Base-by-base conservation (phyloP, 2,797 vertebrate genomes). In the Eutrigla gurnardus region DNA sequence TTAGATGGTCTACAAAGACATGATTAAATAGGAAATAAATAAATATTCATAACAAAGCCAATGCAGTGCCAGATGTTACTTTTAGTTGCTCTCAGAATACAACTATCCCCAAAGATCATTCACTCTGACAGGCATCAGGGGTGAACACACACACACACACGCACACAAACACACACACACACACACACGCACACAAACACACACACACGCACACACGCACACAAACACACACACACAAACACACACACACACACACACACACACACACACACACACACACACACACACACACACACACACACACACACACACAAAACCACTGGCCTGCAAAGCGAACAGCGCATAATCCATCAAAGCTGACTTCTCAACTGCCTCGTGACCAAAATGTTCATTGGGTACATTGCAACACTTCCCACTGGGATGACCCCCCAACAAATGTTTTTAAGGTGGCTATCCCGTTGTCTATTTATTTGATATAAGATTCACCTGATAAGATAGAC, bases 51-150 rank as follows among this genome's bases (percentile, higher is more conserved):
- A 84, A 86, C 79, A 86, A 91, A 89, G 82, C 74, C 70, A 89
- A 35, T 49, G 61, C 59, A 37, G 65, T 65, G 70, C 86, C 91
- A 94, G 92, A 92, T 94, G 93, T 90, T 94, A 73, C 80, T 69
- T 70, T 88, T 81, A 78, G 76, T 78, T 85, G 70, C 79, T 90
- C 85, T 87, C 68, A 59, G 72, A 88, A 80, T 59, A 84, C 66
- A 25, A 67, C 60, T 49, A 50, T 90, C 89, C 88, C 88, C 60
- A 72, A 83, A 88, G 91, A 90, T 77, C 67, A 15, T 75, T 86
- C 80, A 86, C 61, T 83, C 82, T 90, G 84, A 92, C 81, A 90
- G 81, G 71, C 85, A 85, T 80, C 81, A 81, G 72, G 74, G 74
- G 78, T 81, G 70, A 84, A 70, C 46, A 70, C 63, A 73, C 76